Evolutionary conservation across 2,113 vertebrate genomes (phyloP), one percentile per base, ranked within the genome.

Genomic region (Pica pica): DNA sequence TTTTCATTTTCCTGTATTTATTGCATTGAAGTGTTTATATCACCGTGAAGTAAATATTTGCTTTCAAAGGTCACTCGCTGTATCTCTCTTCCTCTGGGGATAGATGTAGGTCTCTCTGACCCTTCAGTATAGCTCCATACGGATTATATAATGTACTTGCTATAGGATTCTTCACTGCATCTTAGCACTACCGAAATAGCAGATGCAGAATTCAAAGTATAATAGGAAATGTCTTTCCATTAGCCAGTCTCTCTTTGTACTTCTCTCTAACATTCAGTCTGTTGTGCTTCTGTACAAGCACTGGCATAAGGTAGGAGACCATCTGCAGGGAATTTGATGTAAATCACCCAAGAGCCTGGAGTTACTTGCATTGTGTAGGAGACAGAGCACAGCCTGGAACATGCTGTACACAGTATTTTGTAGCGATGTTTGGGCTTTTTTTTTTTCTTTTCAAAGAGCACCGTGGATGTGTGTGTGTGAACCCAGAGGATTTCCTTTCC

Each of bases 1-100:
- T 96, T 94, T 96, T 86, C 37, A 89, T 87, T 95, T 96, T 83
- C 91, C 97, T 93, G 39, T 93, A 95, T 88, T 96, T 96, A 94
- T 93, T 91, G 75, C 81, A 75, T 10, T 90, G 90, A 96, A 96
- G 94, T 90, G 93, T 96, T 95, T 95, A 61, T 86, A 95, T 92
- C 73, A 46, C 90, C 78, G 80, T 57, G 89, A 92, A 96, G 86
- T 78, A 95, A 94, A 94, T 92, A 93, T 95, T 96, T 96, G 87
- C 89, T 91, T 96, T 93, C 92, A 95, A 94, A 96, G 94, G 94
- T 96, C 95, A 87, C 60, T 80, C 37, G 15, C 86, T 91, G 67
- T 94, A 57, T 85, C 73, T 90, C 46, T 80, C 41, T 83, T 92
- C 55, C 92, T 87, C 57, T 59, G 74, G 75, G 60, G 69, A 75